These are phyloP conservation scores for Zaprionus capensis DNA, from an alignment of 1,140 invertebrate genomes.

Conservation along the genomic window DNA sequence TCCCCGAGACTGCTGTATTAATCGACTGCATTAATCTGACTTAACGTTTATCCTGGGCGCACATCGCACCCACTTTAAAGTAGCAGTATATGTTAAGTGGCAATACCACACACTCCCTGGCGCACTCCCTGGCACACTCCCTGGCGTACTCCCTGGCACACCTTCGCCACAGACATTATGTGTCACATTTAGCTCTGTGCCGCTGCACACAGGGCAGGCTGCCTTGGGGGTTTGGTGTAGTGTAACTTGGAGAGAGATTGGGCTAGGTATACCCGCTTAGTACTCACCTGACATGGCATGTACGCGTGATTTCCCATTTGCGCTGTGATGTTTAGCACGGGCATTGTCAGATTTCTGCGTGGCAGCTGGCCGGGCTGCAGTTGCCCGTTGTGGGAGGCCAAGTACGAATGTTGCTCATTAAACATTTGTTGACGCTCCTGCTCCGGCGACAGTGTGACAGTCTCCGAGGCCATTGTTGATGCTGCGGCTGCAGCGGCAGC, in stretches of 20 bases:
- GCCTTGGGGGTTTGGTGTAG: background rate
- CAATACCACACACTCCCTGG: background rate
- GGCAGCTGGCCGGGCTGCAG: conserved; percentile 40
- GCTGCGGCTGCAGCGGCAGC: conserved; percentile 38
- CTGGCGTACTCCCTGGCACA: background rate
- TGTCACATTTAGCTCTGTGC: background rate
- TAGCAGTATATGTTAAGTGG: conserved; percentile 5
- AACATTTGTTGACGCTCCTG: conserved; percentile 64
- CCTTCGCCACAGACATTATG: background rate
- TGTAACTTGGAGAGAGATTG: background rate
- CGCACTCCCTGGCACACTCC: background rate
- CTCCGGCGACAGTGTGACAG: conserved; percentile 65
- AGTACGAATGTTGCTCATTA: conserved; percentile 76
- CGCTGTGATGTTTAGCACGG: conserved; percentile 90
- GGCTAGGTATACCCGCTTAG: background rate
- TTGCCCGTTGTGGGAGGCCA: conserved; percentile 59
- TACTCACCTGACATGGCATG: conserved; percentile 91
- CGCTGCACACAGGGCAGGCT: background rate
- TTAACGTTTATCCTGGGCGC: background rate
- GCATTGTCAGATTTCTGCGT: conserved; percentile 71
- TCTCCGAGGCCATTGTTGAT: conserved; percentile 46
- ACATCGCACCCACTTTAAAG: background rate
- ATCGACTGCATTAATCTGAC: background rate
- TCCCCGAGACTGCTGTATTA: background rate
- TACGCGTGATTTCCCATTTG: conserved; percentile 94